phyloP scores from a whole-genome alignment of 2,888 invertebrate genomes.

The Mythimna lalbum region DNA sequence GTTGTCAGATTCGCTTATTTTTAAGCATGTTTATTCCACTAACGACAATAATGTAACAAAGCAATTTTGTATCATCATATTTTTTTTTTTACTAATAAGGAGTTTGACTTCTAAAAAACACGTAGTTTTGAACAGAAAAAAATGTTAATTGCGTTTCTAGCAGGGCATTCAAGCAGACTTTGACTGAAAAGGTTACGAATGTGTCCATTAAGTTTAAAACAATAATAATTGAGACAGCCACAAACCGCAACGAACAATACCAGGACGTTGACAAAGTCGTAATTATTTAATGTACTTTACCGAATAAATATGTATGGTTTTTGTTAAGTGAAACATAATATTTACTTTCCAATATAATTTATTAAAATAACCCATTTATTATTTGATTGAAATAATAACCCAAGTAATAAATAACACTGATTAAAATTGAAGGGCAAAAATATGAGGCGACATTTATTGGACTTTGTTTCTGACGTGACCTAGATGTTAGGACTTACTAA shows the following conservation, averaged over 20 bases:
- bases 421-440: not conserved
- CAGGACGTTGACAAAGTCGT: constrained; percentile 1
- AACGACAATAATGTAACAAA: not conserved
- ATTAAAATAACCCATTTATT: not conserved
- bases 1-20: not conserved
- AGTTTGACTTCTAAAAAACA: not conserved
- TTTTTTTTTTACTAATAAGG: constrained; percentile 10
- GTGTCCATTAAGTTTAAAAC: no score
- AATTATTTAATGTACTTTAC: not conserved
- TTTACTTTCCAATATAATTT: not conserved
- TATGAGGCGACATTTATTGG: no score
- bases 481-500: no score
- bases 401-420: not conserved
- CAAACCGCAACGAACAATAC: constrained; percentile 3
- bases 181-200: no score
- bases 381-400: not conserved
- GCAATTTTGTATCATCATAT: constrained; percentile 33
- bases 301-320: not conserved
- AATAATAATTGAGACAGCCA: not conserved
- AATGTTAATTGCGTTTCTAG: constrained; percentile 1
- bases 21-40: not conserved
- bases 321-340: not conserved
- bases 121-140: not conserved
- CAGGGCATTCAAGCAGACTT: no score
- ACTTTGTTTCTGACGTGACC: no score